phyloP scores from a whole-genome alignment of 2,888 invertebrate genomes.

The Hyles lineata region DNA sequence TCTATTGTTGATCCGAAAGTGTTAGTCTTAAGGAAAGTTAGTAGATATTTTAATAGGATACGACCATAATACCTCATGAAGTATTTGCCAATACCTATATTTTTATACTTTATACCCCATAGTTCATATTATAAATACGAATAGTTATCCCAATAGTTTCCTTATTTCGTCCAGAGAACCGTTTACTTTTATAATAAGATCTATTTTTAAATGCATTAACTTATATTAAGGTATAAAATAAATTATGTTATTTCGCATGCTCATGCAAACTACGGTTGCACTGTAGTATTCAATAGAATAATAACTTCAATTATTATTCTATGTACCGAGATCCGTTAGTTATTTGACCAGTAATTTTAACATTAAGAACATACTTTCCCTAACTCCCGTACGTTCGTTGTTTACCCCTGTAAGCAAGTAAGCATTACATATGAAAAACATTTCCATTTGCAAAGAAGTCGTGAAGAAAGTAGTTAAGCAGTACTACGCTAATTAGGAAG shows the following conservation, averaged over 20 bases:
- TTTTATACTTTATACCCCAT: too few relatives aligned
- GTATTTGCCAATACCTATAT: too few relatives aligned
- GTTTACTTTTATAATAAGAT: too few relatives aligned
- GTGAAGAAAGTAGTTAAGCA: not conserved
- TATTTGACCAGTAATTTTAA: not conserved
- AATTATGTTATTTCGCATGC: not conserved
- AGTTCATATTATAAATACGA: too few relatives aligned
- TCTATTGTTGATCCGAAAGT: too few relatives aligned
- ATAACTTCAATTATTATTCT: not conserved
- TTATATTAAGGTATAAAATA: too few relatives aligned
- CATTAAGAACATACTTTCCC: conserved; percentile 66
- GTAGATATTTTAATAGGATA: too few relatives aligned
- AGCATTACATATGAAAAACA: conserved; percentile 34
- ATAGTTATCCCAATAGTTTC: too few relatives aligned
- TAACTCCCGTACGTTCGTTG: conserved; percentile 66
- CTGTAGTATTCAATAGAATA: not conserved
- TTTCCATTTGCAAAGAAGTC: not conserved
- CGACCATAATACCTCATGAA: too few relatives aligned
- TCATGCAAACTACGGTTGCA: not conserved
- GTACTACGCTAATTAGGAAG: conserved; percentile 22
- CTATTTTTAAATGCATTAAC: too few relatives aligned
- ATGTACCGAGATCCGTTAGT: not conserved
- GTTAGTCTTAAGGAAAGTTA: too few relatives aligned
- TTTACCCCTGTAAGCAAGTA: conserved; percentile 62
- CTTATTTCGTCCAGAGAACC: too few relatives aligned